Evolutionary conservation across 2,888 invertebrate genomes (phyloP), one percentile per base, ranked within the genome.

Genomic region (Lycia hirtaria): DNA sequence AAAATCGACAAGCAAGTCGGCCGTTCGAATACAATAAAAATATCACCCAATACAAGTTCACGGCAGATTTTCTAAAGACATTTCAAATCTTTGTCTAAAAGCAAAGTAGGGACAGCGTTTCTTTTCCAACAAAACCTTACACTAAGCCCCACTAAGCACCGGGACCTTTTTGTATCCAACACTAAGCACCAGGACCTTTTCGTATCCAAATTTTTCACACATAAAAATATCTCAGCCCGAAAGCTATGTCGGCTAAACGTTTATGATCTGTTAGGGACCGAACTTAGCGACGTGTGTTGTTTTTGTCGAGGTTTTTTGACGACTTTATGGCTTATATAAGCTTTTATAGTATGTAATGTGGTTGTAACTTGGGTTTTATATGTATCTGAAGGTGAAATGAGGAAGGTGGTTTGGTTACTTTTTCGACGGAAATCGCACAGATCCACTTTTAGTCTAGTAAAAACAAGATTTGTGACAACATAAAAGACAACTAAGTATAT

Each of bases 181-280:
- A 35, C 35, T 38, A 45, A 37, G 14, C 17, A 32, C 20, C 7
- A 0, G 24, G n/a, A 45, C 45, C 37, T 56, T 56, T 56, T 45
- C 45, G 33, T 38, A 56, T 40, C 45, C 49, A 56, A 56, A 50
- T 51, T 55, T 45, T 28, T 24, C 26, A 38, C 50, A 38, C 14
- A 45, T 40, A 56, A 56, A 48, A 44, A 56, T 50, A 45, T 28
- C 6, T 56, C 41, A 43, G 12, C 32, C 37, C 37, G 6, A 17
- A 35, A 26, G 37, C 32, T 17, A 6, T 28, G 15, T 17, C 12
- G 45, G 15, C 17, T 17, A 41, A 26, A 32, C 56, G 50, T 12
- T 56, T 56, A 56, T 45, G 56, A 45, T 44, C 56, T 40, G 30
- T 50, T 37, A 55, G 28, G 50, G 50, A 33, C 38, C 56, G 51